Conservation (phyloP, 2,797 vertebrate species). For the Poecilia velifera region DNA sequence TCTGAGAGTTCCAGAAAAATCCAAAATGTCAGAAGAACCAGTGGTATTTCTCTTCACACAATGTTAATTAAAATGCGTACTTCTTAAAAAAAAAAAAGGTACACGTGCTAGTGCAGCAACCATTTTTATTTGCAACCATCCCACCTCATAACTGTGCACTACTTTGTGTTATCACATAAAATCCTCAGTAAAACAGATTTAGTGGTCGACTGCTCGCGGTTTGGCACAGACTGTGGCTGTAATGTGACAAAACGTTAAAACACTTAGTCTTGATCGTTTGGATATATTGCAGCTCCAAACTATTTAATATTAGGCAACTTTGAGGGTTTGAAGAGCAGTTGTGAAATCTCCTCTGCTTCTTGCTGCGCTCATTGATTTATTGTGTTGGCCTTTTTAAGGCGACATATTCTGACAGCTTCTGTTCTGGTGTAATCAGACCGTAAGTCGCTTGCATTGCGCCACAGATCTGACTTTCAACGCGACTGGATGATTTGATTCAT, state of each 20-base stretch:
- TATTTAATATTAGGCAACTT: background rate
- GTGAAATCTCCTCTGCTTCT: conserved; percentile 9
- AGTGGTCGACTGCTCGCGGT: background rate
- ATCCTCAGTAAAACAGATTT: background rate
- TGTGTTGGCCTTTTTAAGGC: conserved; percentile 1
- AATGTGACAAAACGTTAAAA: background rate
- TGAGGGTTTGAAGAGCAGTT: background rate
- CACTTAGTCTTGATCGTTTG: background rate
- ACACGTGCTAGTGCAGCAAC: no score
- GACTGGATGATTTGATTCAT: background rate
- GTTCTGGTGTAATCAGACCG: background rate
- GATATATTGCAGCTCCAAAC: background rate
- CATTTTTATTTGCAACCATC: background rate
- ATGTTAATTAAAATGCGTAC: no score
- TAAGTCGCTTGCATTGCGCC: background rate
- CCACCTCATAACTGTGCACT: background rate
- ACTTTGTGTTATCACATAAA: background rate
- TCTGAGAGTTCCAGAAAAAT: background rate
- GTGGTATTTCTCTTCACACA: no score
- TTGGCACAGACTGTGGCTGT: background rate
- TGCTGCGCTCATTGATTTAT: conserved; percentile 5
- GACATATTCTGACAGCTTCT: background rate
- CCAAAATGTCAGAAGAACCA: no score
- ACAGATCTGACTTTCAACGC: background rate
- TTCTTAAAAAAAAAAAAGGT: no score